These are phyloP conservation scores for Varroa destructor DNA, from an alignment of 1,140 invertebrate species.

Conservation along the genomic window DNA sequence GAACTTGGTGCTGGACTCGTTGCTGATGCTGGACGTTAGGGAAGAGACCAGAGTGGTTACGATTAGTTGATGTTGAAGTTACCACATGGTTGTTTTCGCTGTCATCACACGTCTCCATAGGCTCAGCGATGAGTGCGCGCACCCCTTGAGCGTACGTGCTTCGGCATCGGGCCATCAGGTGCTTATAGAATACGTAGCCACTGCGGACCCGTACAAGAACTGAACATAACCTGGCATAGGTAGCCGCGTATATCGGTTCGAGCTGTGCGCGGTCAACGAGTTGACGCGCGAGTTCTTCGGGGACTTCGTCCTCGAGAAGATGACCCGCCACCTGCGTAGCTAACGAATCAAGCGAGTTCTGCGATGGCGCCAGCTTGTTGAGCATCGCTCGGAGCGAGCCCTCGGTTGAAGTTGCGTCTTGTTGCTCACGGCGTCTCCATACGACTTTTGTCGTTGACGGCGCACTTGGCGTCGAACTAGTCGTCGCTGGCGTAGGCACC, in stretches of 20 bases:
- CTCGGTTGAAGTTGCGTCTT: not conserved
- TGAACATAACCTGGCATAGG: constrained; percentile 8
- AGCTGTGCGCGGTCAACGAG: constrained; percentile 14
- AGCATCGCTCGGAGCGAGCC: constrained; percentile 7
- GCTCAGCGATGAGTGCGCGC: not conserved
- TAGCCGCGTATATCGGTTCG: not conserved
- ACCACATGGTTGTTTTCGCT: no score
- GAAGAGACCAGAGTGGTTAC: no score
- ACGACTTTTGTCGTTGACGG: constrained; percentile 9
- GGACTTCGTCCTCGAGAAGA: constrained; percentile 9
- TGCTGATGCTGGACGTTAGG: no score
- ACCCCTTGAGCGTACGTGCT: not conserved
- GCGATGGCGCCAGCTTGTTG: constrained; percentile 22
- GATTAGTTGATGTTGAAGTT: no score
- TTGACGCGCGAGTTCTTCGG: constrained; percentile 10
- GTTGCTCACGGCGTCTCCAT: constrained; percentile 5
- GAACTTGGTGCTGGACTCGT: no score
- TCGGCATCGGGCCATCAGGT: constrained; percentile 24
- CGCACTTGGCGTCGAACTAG: not conserved
- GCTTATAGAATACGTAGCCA: constrained; percentile 24
- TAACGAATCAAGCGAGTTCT: not conserved
- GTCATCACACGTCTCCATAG: not conserved
- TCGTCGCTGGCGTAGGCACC: not conserved
- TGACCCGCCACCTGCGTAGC: constrained; percentile 21
- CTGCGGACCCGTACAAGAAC: constrained; percentile 2